Evolutionary conservation across 1,140 invertebrate genomes (phyloP).

Genomic region (honey bee (Apis mellifera)): DNA sequence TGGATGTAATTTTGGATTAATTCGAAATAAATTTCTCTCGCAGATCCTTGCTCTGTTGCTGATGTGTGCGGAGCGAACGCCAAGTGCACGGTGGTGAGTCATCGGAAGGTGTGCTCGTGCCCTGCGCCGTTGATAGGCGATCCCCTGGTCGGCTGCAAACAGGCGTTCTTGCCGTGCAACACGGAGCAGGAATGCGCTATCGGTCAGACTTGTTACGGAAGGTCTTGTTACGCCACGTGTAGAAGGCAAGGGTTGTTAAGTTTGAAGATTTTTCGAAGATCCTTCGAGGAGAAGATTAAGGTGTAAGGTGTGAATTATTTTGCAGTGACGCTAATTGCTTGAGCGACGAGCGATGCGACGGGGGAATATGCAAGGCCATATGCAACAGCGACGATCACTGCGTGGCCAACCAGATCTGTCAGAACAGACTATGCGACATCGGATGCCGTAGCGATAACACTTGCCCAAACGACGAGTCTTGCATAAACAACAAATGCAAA

Average conservation of each 20-base stretch:
- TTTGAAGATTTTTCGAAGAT: neutral
- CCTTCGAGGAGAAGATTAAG: neutral
- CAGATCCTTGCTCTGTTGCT: conserved; percentile 87
- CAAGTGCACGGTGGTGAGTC: conserved; percentile 85
- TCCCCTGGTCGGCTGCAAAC: conserved; percentile 87
- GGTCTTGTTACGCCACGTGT: conserved; percentile 88
- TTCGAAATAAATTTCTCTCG: neutral
- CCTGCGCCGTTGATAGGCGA: conserved; percentile 88
- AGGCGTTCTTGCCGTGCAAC: conserved; percentile 84
- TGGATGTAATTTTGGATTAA: too few species aligned
- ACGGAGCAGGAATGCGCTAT: conserved; percentile 85
- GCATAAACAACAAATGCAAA: conserved; percentile 91
- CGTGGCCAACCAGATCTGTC: conserved; percentile 90
- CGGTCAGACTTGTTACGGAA: conserved; percentile 87
- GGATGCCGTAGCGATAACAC: conserved; percentile 92
- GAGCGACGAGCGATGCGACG: conserved; percentile 91
- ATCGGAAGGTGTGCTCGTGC: conserved; percentile 89
- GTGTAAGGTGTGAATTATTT: neutral
- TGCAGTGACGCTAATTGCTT: conserved; percentile 90
- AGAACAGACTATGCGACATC: conserved; percentile 91
- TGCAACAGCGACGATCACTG: conserved; percentile 93
- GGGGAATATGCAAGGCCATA: conserved; percentile 89
- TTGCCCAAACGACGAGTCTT: conserved; percentile 88
- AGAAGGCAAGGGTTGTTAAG: conserved; percentile 82
- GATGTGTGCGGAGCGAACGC: conserved; percentile 94